Evolutionary conservation across 1,140 invertebrate species (phyloP).

Genomic region (Zophobas morio): DNA sequence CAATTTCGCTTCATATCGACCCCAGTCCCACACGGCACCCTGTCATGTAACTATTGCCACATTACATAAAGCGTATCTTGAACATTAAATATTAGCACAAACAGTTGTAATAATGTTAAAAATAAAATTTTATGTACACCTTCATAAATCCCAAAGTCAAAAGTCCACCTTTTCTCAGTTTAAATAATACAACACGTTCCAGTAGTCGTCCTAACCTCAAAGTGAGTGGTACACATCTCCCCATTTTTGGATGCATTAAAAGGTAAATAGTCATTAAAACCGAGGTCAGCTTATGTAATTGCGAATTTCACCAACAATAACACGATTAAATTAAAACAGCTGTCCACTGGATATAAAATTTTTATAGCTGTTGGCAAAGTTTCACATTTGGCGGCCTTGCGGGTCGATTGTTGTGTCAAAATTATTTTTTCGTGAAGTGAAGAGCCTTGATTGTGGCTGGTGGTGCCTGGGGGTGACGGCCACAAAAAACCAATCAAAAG

Average conservation of each 20-base stretch:
- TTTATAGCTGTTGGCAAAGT: constrained; percentile 23
- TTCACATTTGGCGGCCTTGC: constrained; percentile 21
- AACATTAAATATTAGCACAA: too few species aligned
- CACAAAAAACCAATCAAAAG: too few species aligned
- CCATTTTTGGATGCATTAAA: constrained; percentile 5
- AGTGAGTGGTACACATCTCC: neutral
- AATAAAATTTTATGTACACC: neutral
- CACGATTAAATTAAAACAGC: neutral
- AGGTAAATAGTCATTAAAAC: neutral
- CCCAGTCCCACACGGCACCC: too few species aligned
- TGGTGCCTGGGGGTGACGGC: too few species aligned
- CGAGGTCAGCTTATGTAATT: constrained; percentile 11
- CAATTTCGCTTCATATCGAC: too few species aligned
- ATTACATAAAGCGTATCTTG: too few species aligned
- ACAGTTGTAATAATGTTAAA: constrained; percentile 26
- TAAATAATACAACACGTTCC: constrained; percentile 5
- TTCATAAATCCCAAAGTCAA: neutral
- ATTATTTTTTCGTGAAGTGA: neutral
- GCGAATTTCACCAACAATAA: neutral
- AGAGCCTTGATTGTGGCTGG: neutral
- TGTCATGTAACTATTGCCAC: too few species aligned
- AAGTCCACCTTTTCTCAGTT: neutral
- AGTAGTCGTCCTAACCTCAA: constrained; percentile 26
- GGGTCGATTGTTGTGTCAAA: constrained; percentile 29
- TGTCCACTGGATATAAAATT: constrained; percentile 6